These are phyloP conservation scores for Cepaea hortensis DNA, from an alignment of 2,888 invertebrate genomes.

Conservation along the genomic window DNA sequence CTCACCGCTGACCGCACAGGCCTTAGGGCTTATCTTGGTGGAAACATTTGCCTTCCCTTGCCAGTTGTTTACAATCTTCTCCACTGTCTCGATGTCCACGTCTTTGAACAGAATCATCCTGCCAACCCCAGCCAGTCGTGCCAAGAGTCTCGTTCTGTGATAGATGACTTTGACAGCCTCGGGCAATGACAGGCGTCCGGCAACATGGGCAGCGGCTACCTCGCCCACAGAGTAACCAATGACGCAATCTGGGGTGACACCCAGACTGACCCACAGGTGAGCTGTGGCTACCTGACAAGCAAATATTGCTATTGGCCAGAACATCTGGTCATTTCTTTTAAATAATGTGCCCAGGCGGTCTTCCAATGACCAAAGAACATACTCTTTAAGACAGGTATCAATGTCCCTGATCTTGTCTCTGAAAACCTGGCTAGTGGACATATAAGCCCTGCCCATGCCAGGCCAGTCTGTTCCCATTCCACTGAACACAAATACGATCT, in stretches of 20 bases:
- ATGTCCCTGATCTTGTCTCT: slow-evolving; percentile 54
- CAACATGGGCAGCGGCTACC: slow-evolving; percentile 60
- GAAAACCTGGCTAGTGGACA: slow-evolving; percentile 54
- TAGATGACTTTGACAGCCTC: no score
- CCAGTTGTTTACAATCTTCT: slow-evolving; percentile 46
- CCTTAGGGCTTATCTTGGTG: slow-evolving; percentile 52
- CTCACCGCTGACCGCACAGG: slow-evolving; percentile 57
- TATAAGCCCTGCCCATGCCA: slow-evolving; percentile 63
- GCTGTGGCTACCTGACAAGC: slow-evolving; percentile 60
- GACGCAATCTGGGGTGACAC: slow-evolving; percentile 57
- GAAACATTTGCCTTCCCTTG: slow-evolving; percentile 49
- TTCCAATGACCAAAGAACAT: slow-evolving; percentile 53
- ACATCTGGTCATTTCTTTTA: slow-evolving; percentile 50
- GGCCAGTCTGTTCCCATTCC: slow-evolving; percentile 67
- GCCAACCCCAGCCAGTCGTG: no score
- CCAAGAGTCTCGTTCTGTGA: no score
- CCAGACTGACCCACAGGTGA: slow-evolving; percentile 56
- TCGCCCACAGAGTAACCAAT: slow-evolving; percentile 68
- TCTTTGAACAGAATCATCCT: no score
- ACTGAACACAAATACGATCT: slow-evolving; percentile 63
- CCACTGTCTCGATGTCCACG: slow-evolving; percentile 48
- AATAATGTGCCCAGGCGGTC: slow-evolving; percentile 45
- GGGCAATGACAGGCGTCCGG: slow-evolving; percentile 54
- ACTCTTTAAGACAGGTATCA: slow-evolving; percentile 50
- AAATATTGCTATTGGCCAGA: slow-evolving; percentile 62